Percentiles rank a stretch among this genome's conserved stretches.
Conservation (phyloP, 2,888 invertebrate species). For the Dynastes tityus region DNA sequence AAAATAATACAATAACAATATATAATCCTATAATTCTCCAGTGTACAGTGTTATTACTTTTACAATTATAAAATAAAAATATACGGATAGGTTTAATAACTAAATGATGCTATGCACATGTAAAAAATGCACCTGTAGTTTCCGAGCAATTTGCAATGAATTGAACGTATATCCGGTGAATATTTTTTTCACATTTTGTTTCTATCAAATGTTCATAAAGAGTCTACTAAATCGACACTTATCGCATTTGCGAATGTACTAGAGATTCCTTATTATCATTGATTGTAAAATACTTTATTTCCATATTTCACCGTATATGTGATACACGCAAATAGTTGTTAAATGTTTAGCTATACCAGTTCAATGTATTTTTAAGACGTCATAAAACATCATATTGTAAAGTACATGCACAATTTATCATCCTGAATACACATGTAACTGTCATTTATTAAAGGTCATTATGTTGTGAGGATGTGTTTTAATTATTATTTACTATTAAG, state of each 20-base stretch:
- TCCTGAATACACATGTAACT: slow-evolving; percentile 48
- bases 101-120: slow-evolving; percentile 41
- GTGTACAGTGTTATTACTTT: slow-evolving; percentile 61
- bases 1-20: slow-evolving; percentile 10
- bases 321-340: slow-evolving; percentile 51
- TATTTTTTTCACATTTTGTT: slow-evolving; percentile 26
- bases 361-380: slow-evolving; percentile 57
- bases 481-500: neutral
- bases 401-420: slow-evolving; percentile 59
- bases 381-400: slow-evolving; percentile 58
- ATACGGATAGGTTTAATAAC: slow-evolving; percentile 44
- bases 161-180: slow-evolving; percentile 15
- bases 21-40: slow-evolving; percentile 41
- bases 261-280: slow-evolving; percentile 28
- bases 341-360: slow-evolving; percentile 55
- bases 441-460: slow-evolving; percentile 51
- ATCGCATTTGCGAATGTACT: slow-evolving; percentile 5
- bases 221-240: neutral
- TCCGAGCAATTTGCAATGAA: slow-evolving; percentile 28
- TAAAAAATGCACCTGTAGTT: slow-evolving; percentile 41
- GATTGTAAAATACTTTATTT: slow-evolving; percentile 17
- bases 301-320: slow-evolving; percentile 29
- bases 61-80: slow-evolving; percentile 41
- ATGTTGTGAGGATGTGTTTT: slow-evolving; percentile 41
- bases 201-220: neutral